Conservation (phyloP, 2,888 invertebrate genomes). For the Campopleginae sp. region DNA sequence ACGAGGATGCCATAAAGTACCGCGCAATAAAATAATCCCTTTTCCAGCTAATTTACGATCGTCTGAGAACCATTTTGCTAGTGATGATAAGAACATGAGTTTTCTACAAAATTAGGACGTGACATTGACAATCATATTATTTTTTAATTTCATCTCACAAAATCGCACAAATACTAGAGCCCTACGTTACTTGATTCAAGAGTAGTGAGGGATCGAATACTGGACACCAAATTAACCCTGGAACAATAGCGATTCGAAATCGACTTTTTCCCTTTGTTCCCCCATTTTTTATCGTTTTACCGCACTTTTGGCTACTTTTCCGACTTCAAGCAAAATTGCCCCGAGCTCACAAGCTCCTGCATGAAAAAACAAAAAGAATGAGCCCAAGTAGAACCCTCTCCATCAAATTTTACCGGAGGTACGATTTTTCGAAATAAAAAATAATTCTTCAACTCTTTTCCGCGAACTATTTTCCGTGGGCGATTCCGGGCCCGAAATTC, state of each 20-base stretch:
- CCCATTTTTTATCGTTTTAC: too few species aligned
- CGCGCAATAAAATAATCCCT: background rate
- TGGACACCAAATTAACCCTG: background rate
- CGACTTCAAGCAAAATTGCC: too few species aligned
- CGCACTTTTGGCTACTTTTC: too few species aligned
- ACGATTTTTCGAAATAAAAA: too few species aligned
- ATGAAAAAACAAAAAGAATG: too few species aligned
- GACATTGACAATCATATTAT: background rate
- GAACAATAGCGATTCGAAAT: too few species aligned
- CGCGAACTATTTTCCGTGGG: background rate
- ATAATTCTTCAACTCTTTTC: background rate
- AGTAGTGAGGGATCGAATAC: background rate
- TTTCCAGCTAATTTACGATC: background rate
- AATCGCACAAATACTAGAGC: background rate
- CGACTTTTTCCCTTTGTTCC: too few species aligned
- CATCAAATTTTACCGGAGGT: too few species aligned
- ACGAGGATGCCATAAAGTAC: background rate
- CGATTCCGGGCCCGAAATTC: background rate
- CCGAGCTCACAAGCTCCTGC: too few species aligned
- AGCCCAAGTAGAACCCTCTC: too few species aligned
- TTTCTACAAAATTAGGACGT: background rate
- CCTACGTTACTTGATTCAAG: background rate
- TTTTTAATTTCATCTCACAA: background rate
- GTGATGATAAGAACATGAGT: constrained; percentile 1
- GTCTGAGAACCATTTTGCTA: background rate